Percentiles rank a stretch among this genome's conserved stretches.
Conservation (phyloP, 2,888 invertebrate genomes). For the Cerceris rybyensis region DNA sequence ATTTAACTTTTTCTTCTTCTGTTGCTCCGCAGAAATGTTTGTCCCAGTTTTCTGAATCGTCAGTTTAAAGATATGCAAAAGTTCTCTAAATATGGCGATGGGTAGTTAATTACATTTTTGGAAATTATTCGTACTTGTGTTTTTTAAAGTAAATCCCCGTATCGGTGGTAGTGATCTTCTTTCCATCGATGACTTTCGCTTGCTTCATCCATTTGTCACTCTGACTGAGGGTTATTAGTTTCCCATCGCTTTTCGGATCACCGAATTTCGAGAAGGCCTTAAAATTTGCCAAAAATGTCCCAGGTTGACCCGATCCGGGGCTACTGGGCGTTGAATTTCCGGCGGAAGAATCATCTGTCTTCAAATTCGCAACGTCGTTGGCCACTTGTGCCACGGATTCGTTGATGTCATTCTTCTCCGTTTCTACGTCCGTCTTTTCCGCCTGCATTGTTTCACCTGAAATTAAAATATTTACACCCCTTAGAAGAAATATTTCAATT, state of each 20-base stretch:
- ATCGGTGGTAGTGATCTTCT: conserved; percentile 94
- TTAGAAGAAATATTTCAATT: background rate
- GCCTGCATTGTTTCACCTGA: conserved; percentile 52
- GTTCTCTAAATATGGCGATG: too few species aligned
- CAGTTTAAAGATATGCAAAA: too few species aligned
- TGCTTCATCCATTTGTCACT: conserved; percentile 98
- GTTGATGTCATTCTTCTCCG: conserved; percentile 40
- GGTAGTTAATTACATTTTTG: background rate
- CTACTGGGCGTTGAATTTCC: conserved; percentile 70
- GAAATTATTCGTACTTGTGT: conserved; percentile 86
- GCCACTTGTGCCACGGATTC: conserved; percentile 51
- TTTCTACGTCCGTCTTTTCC: conserved; percentile 58
- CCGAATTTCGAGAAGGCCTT: conserved; percentile 93
- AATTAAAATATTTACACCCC: background rate
- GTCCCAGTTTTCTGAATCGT: too few species aligned
- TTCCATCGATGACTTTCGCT: conserved; percentile 91
- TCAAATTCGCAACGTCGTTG: conserved; percentile 70
- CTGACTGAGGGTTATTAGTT: conserved; percentile 92
- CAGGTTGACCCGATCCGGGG: conserved; percentile 61
- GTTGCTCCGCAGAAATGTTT: too few species aligned
- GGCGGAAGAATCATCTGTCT: conserved; percentile 68
- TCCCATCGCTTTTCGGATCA: conserved; percentile 92
- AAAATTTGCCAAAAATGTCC: conserved; percentile 82
- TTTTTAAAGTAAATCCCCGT: conserved; percentile 95
- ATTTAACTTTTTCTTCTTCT: too few species aligned